A percentile compares a stretch with the other conserved stretches of the same genome.
These are phyloP conservation scores for Coremacera marginata DNA, from an alignment of 2,888 invertebrate genomes.

Conservation along the genomic window DNA sequence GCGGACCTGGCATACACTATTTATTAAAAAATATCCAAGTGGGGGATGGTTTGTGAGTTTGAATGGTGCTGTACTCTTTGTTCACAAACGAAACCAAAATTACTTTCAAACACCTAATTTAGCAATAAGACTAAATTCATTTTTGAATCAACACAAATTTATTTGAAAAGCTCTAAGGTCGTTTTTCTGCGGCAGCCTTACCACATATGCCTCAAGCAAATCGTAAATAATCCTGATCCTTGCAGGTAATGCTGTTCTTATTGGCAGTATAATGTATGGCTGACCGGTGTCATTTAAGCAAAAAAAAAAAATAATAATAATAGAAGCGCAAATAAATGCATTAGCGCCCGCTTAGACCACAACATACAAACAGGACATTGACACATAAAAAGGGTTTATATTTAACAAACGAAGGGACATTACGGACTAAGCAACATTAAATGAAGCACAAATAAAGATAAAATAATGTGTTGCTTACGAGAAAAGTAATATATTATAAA, in stretches of 20 bases:
- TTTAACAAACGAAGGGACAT: neutral
- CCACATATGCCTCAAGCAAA: slow-evolving; percentile 34
- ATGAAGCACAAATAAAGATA: neutral
- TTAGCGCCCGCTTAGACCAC: slow-evolving; percentile 3
- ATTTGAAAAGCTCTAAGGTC: neutral
- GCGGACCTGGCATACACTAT: too few species aligned
- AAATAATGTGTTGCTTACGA: slow-evolving; percentile 6
- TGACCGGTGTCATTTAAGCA: neutral
- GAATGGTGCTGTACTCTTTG: neutral
- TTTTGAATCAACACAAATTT: too few species aligned
- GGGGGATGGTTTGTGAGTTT: neutral
- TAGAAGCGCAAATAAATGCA: neutral
- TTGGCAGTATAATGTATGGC: slow-evolving; percentile 33
- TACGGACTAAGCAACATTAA: neutral
- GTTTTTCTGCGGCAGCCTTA: neutral
- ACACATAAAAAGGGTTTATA: slow-evolving; percentile 26
- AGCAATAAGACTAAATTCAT: too few species aligned
- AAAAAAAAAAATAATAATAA: neutral
- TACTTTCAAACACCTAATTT: too few species aligned
- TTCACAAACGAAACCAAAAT: neutral
- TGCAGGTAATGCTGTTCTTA: slow-evolving; percentile 41
- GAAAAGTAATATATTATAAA: slow-evolving; percentile 42
- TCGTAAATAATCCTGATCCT: slow-evolving; percentile 53
- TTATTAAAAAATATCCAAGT: neutral
- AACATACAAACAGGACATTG: slow-evolving; percentile 1